These are phyloP conservation scores for Istiophorus platypterus DNA, from an alignment of 2,113 vertebrate species.

Conservation along the genomic window DNA sequence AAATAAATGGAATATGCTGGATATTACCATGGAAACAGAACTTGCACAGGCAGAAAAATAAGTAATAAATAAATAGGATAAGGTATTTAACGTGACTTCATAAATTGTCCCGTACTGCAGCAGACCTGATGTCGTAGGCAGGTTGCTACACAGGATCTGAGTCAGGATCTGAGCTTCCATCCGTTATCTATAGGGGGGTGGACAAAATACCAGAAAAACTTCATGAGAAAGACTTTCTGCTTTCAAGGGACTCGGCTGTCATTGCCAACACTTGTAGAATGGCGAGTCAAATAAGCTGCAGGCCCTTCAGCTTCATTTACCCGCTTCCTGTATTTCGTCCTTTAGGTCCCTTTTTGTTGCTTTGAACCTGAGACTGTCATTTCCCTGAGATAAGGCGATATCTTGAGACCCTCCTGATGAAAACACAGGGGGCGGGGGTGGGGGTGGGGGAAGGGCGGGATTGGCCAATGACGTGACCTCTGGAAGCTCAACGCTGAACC, in stretches of 20 bases:
- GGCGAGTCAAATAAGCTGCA: not conserved
- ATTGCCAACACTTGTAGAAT: not conserved
- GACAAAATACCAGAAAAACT: constrained; percentile 21
- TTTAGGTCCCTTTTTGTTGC: not conserved
- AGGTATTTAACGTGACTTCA: constrained; percentile 29
- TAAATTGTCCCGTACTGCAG: constrained; percentile 24
- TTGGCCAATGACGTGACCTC: too few relatives aligned
- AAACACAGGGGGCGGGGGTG: not conserved
- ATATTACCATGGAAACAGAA: constrained; percentile 71
- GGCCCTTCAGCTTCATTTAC: constrained; percentile 6
- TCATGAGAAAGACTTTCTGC: constrained; percentile 14
- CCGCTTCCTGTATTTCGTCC: not conserved
- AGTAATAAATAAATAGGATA: constrained; percentile 48
- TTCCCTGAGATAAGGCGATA: not conserved
- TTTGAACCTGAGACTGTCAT: constrained; percentile 6
- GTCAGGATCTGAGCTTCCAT: not conserved
- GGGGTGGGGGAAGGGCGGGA: not conserved
- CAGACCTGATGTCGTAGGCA: not conserved
- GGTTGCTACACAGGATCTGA: constrained; percentile 1
- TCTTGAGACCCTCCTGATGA: not conserved
- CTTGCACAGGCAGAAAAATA: constrained; percentile 37
- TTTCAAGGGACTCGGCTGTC: constrained; percentile 24
- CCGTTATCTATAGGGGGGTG: constrained; percentile 11
- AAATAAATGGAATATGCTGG: constrained; percentile 34
- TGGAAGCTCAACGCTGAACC: not conserved